Evolutionary conservation across 2,113 vertebrate species (phyloP), one percentile per base, ranked within the genome.

Genomic region (Embiotoca jacksoni): DNA sequence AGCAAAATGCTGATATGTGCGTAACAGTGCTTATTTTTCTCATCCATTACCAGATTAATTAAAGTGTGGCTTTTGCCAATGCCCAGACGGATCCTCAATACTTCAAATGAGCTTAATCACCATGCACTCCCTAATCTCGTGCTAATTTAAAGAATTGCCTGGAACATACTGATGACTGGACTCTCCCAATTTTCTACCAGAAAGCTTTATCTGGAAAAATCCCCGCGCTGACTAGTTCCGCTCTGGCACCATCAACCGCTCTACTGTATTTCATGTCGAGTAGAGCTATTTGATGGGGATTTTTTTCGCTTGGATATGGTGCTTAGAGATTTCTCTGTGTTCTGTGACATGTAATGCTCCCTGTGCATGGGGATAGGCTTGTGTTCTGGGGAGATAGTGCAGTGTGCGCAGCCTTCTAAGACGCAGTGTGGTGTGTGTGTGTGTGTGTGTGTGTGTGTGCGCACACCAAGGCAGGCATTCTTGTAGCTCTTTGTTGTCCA

Each of bases 31-130:
- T 92, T 93, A 92, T 95, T 93, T 93, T 93, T 89, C 88, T 92
- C 91, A 89, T 93, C 94, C 90, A 92, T 94, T 93, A 94, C 78
- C 82, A 91, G 93, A 95, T 95, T 94, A 95, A 95, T 95, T 94
- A 94, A 94, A 94, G 89, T 88, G 83, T 89, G 87, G 91, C 89
- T 91, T 88, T 92, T 91, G 89, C 92, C 88, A 93, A 90, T 92
- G 93, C 91, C 92, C 94, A 94, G 92, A 92, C 90, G 89, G 93
- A 90, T 91, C 84, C 88, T 93, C 93, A 91, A 91, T 92, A 93
- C 91, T 94, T 94, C 89, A 93, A 93, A 94, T 93, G 89, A 93
- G 92, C 93, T 93, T 93, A 94, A 94, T 95, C 93, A 91, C 93
- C 91, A 84, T 90, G 91, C 85, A 85, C 89, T 90, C 90, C 91